Conservation (phyloP, 2,888 invertebrate species). For the Acanthosoma haemorrhoidale region DNA sequence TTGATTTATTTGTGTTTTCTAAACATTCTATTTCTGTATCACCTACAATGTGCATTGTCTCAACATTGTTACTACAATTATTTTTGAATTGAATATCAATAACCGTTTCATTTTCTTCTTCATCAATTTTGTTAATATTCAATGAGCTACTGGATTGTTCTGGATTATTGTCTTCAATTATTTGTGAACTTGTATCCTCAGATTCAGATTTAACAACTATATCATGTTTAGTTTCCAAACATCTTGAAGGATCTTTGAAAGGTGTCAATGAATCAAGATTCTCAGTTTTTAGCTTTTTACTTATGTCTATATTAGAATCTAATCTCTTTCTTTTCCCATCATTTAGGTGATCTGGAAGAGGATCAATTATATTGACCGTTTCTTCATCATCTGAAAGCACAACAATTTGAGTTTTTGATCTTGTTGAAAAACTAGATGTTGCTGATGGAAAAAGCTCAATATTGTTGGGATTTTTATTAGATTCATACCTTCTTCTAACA, state of each 20-base stretch:
- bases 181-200: background rate
- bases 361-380: background rate
- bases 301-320: background rate
- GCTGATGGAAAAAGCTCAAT: too few relatives aligned
- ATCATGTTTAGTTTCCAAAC: background rate
- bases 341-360: background rate
- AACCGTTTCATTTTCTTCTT: background rate
- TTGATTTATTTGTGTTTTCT: too few relatives aligned
- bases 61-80: too few relatives aligned
- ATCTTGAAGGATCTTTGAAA: background rate
- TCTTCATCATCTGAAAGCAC: slow-evolving; percentile 17
- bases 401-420: background rate
- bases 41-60: too few relatives aligned
- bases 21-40: too few relatives aligned
- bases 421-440: too few relatives aligned
- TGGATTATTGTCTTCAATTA: background rate
- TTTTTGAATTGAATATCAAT: too few relatives aligned
- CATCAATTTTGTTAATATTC: background rate
- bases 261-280: background rate
- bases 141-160: background rate
- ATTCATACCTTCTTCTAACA: background rate
- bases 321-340: slow-evolving; percentile 9
- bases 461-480: background rate
- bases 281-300: slow-evolving; percentile 15
- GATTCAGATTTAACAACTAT: background rate